A percentile compares a stretch with the other conserved stretches of the same genome.
These are phyloP conservation scores for Callopanchax toddi DNA, from an alignment of 2,113 vertebrate species.

Conservation along the genomic window DNA sequence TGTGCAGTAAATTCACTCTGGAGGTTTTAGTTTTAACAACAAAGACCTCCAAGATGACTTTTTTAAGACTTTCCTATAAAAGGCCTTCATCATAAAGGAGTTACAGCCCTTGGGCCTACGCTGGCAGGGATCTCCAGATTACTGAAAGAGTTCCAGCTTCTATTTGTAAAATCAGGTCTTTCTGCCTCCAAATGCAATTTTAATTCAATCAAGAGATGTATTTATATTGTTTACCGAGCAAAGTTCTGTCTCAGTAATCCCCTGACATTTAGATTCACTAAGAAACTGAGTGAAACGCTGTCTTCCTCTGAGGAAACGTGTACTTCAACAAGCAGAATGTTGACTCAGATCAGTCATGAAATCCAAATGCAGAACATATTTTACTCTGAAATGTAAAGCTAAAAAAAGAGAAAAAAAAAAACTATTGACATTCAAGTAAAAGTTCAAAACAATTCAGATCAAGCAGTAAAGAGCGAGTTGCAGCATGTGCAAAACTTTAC, in stretches of 20 bases:
- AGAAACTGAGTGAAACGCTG: background rate
- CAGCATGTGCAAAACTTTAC: background rate
- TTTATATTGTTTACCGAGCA: background rate
- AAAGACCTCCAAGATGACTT: background rate
- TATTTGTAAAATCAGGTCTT: background rate
- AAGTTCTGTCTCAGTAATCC: background rate
- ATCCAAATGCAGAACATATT: background rate
- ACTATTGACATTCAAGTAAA: background rate
- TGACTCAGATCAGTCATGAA: fast-evolving
- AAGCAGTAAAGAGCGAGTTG: background rate
- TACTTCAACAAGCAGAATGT: background rate
- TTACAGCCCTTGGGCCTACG: background rate
- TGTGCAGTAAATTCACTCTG: background rate
- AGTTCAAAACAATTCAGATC: background rate
- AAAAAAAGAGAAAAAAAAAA: background rate
- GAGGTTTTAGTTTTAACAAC: conserved; percentile 10
- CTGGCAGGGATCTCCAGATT: background rate
- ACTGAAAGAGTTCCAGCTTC: background rate
- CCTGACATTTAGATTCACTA: background rate
- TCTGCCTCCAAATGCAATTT: background rate
- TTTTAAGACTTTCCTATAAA: background rate
- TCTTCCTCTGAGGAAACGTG: background rate
- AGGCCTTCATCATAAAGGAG: background rate
- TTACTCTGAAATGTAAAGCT: background rate
- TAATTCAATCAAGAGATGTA: background rate